Base-by-base conservation (phyloP, 1,140 invertebrate genomes). In the Drosophila albomicans region DNA sequence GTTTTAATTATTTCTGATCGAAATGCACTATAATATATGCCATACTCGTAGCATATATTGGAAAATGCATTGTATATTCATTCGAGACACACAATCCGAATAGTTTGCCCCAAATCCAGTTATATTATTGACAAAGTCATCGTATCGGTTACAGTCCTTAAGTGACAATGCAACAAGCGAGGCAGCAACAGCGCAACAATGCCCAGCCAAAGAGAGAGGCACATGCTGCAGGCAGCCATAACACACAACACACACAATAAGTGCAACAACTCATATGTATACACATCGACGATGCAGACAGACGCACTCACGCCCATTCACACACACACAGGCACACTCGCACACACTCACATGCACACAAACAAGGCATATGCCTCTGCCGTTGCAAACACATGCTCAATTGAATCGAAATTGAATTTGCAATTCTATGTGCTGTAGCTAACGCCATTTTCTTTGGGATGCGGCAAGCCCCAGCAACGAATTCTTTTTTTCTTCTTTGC, bases 371-470 rank as follows among this genome's bases (percentile, higher is more conserved):
- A 89, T 88, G 84, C 48, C 79, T 78, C 69, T 75, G 77, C 73
- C 74, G 77, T 69, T 79, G 81, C 86, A 76, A 89, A 89, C 85
- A 89, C 86, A 89, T 90, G 85, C 86, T 86, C 85, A 89, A 89
- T 89, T 90, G 85, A 90, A 89, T 89, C 84, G 86, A 89, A 89
- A 89, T 89, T 89, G 85, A 89, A 89, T 89, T 89, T 90, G 86
- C 85, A 89, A 90, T 89, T 89, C 85, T 89, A 89, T 89, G 81
- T 82, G 78, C 85, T 79, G 78, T 69, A 89, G 80, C 84, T 84
- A 84, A 89, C 85, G 85, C 85, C 84, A 89, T 88, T 88, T 84
- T 84, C 85, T 75, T 88, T 89, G 85, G 80, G 73, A 64, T 78
- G 67, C 67, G 63, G 69, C 73, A 77, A 78, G 51, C 69, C 59